These are phyloP conservation scores for Bucco capensis DNA, from an alignment of 2,113 vertebrate genomes.

Conservation along the genomic window DNA sequence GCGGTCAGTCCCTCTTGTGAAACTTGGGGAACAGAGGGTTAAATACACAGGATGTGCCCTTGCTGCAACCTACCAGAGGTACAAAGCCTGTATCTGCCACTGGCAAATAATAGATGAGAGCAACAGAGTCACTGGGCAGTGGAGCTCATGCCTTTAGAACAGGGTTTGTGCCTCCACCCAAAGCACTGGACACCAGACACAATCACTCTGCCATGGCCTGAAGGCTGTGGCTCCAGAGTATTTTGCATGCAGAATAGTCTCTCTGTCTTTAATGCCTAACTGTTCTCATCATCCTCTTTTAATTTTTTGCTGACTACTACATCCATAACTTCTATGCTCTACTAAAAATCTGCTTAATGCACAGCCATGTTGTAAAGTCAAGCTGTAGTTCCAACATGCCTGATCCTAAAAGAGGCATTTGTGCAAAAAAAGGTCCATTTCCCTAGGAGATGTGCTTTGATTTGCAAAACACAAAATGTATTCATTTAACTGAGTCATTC, in stretches of 20 bases:
- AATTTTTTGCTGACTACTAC: conserved; percentile 9
- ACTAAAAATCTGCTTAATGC: not conserved
- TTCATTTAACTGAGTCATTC: not conserved
- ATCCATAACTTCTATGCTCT: not conserved
- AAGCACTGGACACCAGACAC: not conserved
- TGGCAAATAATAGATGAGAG: not conserved
- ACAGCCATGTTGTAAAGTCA: not conserved
- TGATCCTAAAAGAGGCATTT: not conserved
- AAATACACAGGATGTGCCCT: not conserved
- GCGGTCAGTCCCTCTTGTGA: no score
- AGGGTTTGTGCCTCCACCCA: not conserved
- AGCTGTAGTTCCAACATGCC: not conserved
- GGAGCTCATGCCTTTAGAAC: not conserved
- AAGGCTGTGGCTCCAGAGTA: not conserved
- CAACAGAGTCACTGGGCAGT: not conserved
- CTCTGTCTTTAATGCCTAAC: not conserved
- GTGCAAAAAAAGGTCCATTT: not conserved
- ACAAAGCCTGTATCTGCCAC: not conserved
- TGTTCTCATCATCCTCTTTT: not conserved
- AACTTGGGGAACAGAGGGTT: not conserved
- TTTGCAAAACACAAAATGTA: not conserved
- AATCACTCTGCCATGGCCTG: rapidly evolving
- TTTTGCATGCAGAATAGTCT: not conserved
- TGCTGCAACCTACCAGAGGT: not conserved
- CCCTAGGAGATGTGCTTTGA: not conserved